phyloP scores from a whole-genome alignment of 2,888 invertebrate genomes.

The Steromphala cineraria region DNA sequence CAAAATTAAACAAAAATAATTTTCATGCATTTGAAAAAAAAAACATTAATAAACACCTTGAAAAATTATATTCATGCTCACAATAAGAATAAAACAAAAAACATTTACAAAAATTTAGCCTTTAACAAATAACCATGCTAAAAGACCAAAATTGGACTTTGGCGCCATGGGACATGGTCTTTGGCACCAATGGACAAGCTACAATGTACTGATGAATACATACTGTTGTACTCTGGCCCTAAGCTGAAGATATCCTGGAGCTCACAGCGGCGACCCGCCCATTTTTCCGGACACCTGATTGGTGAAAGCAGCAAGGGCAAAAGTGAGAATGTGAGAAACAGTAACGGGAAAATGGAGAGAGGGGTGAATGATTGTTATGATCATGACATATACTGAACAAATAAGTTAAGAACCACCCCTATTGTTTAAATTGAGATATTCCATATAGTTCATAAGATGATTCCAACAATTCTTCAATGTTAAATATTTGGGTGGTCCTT shows the following conservation, averaged over 20 bases:
- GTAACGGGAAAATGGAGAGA: background rate
- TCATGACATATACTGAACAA: no score
- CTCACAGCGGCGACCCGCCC: conserved; percentile 14
- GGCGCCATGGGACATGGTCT: background rate
- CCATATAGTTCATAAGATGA: no score
- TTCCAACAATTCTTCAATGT: no score
- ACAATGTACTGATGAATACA: conserved; percentile 10
- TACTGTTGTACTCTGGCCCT: conserved; percentile 21
- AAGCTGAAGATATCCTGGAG: conserved; percentile 22
- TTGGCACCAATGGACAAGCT: background rate
- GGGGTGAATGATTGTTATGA: background rate
- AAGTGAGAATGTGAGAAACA: conserved; percentile 1
- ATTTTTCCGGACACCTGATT: conserved; percentile 16
- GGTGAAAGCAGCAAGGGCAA: conserved; percentile 22
- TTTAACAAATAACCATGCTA: background rate
- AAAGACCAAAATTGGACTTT: background rate
- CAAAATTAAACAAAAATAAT: no score
- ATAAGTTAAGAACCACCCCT: no score
- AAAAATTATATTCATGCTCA: background rate
- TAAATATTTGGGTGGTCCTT: no score
- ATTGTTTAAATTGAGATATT: no score
- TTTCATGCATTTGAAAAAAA: background rate
- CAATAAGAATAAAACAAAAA: background rate
- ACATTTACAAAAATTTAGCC: background rate
- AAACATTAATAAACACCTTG: no score